Evolutionary conservation across 2,113 vertebrate species (phyloP), one percentile per base, ranked within the genome.

Genomic region (Phalacrocorax pelagicus): DNA sequence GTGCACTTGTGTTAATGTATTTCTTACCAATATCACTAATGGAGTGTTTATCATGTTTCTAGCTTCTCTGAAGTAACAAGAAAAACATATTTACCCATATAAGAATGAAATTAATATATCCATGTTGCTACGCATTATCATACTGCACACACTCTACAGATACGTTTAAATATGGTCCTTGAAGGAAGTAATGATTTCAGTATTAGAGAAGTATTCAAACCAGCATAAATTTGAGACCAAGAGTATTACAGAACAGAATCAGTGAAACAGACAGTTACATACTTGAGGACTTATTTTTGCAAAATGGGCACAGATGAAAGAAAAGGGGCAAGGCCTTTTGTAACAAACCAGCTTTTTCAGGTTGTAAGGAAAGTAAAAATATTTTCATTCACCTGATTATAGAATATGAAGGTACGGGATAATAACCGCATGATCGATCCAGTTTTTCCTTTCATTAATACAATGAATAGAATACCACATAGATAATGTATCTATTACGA

Each of bases 11-110:
- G 0, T 38, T 90, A 95, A 94, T 74, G 26, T 44, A 61, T 87
- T 94, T 95, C 87, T 82, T 88, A 89, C 84, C 63, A 75, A 92
- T 88, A 88, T 47, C 74, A 36, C 94, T 95, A 96, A 95, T 75
- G 74, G 86, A 92, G n/a, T 12, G 1, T 85, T 92, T 83, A 95
- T 89, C 84, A 51, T 24, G 16, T 81, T 77, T 86, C 75, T 54
- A 90, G 73, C 54, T 90, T 47, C 86, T 87, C 84, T 52, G 24
- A 62, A 94, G 26, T 42, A 85, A 91, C 42, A 86, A 52, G 46
- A 79, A 85, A 91, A 95, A 87, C n/a, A 73, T n/a, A 80, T 36
- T 38, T 58, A 73, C 26, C 46, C 62, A 47, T 0, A 4, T 26
- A 87, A 87, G 54, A 95, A 95, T n/a, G 82, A 96, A 96, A 94